These are phyloP conservation scores for Drosophila sp. DNA, from an alignment of 1,140 invertebrate species.

Conservation along the genomic window DNA sequence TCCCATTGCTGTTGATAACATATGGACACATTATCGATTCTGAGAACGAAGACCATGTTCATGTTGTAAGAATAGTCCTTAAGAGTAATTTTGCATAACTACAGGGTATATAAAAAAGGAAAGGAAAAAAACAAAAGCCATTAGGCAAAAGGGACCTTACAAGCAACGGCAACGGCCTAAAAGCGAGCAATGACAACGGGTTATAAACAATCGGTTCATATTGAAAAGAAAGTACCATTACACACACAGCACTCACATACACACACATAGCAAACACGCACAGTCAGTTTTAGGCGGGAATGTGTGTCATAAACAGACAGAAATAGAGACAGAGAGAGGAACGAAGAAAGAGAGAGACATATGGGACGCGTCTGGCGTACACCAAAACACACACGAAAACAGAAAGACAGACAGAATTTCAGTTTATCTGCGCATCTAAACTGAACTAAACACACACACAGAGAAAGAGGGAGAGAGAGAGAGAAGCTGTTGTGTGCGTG, in stretches of 20 bases:
- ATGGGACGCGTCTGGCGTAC: slow-evolving; percentile 43
- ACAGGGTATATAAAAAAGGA: not conserved
- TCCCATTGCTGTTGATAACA: too few species aligned
- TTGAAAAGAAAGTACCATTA: slow-evolving; percentile 51
- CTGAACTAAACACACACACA: slow-evolving; percentile 30
- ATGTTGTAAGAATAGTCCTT: too few species aligned
- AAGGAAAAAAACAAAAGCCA: slow-evolving; percentile 25
- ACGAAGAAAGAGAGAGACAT: slow-evolving; percentile 27
- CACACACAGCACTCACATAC: slow-evolving; percentile 31
- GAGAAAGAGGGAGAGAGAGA: not conserved
- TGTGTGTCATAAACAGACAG: slow-evolving; percentile 42
- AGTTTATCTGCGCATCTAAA: slow-evolving; percentile 51
- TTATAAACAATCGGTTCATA: slow-evolving; percentile 53
- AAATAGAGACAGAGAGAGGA: not conserved
- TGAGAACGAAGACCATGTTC: too few species aligned
- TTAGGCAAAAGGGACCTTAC: slow-evolving; percentile 30
- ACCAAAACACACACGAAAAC: not conserved
- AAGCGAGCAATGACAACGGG: slow-evolving; percentile 39
- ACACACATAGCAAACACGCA: slow-evolving; percentile 13
- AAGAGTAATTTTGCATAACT: not conserved
- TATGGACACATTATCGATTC: too few species aligned
- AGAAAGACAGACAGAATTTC: slow-evolving; percentile 13
- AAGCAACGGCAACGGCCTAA: slow-evolving; percentile 1
- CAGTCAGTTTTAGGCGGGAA: slow-evolving; percentile 31
- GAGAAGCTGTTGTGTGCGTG: slow-evolving; percentile 13